These are phyloP conservation scores for Irena cyanogastra DNA, from an alignment of 2,113 vertebrate genomes.

Conservation along the genomic window DNA sequence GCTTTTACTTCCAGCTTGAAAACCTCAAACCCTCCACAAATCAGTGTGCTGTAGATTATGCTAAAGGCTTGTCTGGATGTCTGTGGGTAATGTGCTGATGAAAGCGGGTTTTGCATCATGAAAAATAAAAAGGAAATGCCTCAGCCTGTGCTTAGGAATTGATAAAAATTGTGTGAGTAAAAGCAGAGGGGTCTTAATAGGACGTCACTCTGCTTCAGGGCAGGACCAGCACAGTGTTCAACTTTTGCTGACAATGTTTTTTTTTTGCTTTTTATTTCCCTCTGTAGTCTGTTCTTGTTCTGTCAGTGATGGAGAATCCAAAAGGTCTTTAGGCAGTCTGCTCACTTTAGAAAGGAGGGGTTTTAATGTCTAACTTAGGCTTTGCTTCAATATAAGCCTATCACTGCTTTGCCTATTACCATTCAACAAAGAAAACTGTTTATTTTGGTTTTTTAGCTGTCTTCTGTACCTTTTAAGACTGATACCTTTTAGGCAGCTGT, in stretches of 20 bases:
- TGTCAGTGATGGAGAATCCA: not conserved
- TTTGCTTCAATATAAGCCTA: not conserved
- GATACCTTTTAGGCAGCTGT: not conserved
- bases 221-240: not conserved
- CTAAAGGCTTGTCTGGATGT: not conserved
- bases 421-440: not conserved
- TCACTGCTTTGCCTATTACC: not conserved
- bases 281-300: not conserved
- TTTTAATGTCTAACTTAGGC: not conserved
- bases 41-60: not conserved
- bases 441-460: not conserved
- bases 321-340: not conserved
- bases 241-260: not conserved
- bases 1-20: not conserved
- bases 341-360: accelerated
- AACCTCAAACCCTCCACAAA: not conserved
- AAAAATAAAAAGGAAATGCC: not conserved
- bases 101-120: not conserved
- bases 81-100: not conserved
- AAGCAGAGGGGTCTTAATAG: not conserved
- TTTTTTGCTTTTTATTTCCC: not conserved
- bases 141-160: not conserved
- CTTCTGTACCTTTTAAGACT: not conserved
- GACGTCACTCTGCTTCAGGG: not conserved
- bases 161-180: not conserved